Base-by-base conservation (phyloP, 2,797 vertebrate species). In the Antennarius maculatus region DNA sequence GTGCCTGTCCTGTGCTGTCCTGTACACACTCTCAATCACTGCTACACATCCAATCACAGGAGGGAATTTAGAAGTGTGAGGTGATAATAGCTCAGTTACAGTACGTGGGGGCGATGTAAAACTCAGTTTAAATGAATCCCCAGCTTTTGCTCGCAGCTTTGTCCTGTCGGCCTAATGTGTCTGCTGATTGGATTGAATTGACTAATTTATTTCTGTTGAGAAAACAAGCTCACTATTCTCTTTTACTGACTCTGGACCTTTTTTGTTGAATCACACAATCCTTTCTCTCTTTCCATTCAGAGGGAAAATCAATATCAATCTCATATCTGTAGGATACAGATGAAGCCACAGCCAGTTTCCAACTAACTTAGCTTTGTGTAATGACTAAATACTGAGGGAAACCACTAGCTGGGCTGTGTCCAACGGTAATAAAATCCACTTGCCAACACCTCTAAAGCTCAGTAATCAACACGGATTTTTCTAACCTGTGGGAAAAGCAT, bases 1-100 rank as follows among this genome's bases (percentile, higher is more conserved):
- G 85, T 88, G 68, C 76, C 87, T 82, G 80, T 90, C 83, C 82
- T 55, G 60, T 79, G 15, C 74, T 58, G 71, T 74, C 51, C 74
- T 59, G 43, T 66, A 42, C 70, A 29, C 69, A 9, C 70, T 17
- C 65, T 60, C 64, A 57, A 52, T 66, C 82, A 64, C 43, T 3
- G 4, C 63, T 3, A 39, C 66, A 55, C 84, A 83, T 68, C 63
- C 37, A 66, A 17, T 68, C 72, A 52, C 15, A 54, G 70, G 15
- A 42, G 59, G 64, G 47, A 54, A 23, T 45, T 66, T 78, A 65
- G 67, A 27, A 64, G 58, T 55, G 58, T 0, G 9, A 43, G 69
- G 76, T n/a, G 23, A 61, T 76, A 79, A 65, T 58, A 50, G 61
- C 58, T 54, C 0, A 6, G 47, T 59, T 74, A 42, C 13, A 61